Percentiles rank a stretch among this genome's conserved stretches.
phyloP scores from a whole-genome alignment of 2,797 vertebrate species.

The Onychomys arenicola region DNA sequence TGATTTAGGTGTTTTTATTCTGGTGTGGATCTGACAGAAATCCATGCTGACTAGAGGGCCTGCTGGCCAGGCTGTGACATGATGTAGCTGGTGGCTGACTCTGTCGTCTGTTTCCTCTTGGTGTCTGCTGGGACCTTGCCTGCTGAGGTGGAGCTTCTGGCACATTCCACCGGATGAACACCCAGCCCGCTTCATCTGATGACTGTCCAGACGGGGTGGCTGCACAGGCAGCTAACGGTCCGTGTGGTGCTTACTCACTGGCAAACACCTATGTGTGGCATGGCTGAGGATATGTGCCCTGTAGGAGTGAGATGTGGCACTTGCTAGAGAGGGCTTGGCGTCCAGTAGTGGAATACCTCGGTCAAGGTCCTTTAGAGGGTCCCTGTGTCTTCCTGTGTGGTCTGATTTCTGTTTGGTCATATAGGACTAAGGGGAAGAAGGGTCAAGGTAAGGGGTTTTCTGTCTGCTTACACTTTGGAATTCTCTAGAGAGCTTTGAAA shows the following conservation, averaged over 20 bases:
- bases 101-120: neutral
- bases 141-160: neutral
- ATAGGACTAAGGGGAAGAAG: neutral
- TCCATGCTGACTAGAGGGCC: neutral
- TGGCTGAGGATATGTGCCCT: neutral
- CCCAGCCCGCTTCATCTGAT: neutral
- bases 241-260: neutral
- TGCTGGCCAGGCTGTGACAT: neutral
- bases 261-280: neutral
- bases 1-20: conserved; percentile 10
- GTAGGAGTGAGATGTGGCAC: neutral
- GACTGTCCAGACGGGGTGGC: neutral
- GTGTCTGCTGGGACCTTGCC: neutral
- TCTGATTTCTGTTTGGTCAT: neutral
- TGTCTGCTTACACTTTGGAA: neutral
- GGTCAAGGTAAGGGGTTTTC: neutral
- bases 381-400: neutral
- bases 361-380: neutral
- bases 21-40: conserved; percentile 1
- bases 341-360: neutral
- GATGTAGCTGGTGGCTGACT: neutral
- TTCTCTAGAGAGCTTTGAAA: neutral
- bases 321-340: neutral
- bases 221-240: neutral
- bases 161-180: neutral